Evolutionary conservation across 2,113 vertebrate species (phyloP), one percentile per base, ranked within the genome.

Genomic region (Beaufortia kweichowensis): DNA sequence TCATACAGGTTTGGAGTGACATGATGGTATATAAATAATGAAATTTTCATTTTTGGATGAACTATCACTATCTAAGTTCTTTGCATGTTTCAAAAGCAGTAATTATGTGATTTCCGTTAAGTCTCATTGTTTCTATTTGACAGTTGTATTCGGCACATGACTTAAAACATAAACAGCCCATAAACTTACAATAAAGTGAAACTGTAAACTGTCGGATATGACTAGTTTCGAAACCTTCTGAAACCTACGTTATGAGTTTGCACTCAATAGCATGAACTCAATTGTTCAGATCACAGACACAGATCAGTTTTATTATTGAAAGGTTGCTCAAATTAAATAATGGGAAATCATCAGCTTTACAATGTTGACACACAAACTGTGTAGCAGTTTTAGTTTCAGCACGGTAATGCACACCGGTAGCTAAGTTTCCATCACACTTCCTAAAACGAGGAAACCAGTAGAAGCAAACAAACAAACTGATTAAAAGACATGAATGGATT

Each of bases 351-450:
- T 33, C 41, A 19, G 46, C 39, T 70, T 82, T 17, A 75, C 33
- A 70, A 56, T 53, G 64, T 17, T 78, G 43, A 75, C 17, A 46
- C 56, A 57, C 7, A 29, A 19, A 24, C 39, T 35, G 24, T 24
- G 24, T n/a, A 46, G 33, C 31, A 65, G 67, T 50, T 68, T 76
- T 35, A 57, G 43, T 62, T 74, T 76, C 77, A 68, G 23, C 9
- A 35, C 6, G 0, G 77, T 66, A 79, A 79, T 72, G 23, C 57
- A 64, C 35, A 75, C 57, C 59, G 10, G 43, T 33, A 65, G 6
- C 41, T 24, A 43, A 26, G 53, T 59, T 78, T 74, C 69, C 43
- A 63, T 82, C 71, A 63, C 48, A 75, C 61, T 15, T 53, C 55
- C n/a, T 29, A 66, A 33, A 67, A 6, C 75, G 65, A 26, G 19